These are phyloP conservation scores for Carlito syrichta DNA, from an alignment of 2,113 vertebrate genomes.

Conservation along the genomic window DNA sequence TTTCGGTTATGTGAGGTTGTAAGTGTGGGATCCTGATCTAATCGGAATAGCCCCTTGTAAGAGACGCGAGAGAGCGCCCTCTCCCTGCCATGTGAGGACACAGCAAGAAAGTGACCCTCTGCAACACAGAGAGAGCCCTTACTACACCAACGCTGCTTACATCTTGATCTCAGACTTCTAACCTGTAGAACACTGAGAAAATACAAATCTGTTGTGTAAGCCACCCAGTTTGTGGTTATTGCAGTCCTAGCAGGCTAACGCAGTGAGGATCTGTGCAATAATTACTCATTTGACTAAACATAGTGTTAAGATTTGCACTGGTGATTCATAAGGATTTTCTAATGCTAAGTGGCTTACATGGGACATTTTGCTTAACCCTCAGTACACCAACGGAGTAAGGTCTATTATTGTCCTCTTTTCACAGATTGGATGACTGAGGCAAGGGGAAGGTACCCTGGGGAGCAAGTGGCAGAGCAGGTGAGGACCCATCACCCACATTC, in stretches of 20 bases:
- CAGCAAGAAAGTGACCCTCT: neutral
- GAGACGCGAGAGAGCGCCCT: neutral
- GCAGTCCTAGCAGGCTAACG: rapidly evolving
- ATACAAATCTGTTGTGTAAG: rapidly evolving
- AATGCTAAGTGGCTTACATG: rapidly evolving
- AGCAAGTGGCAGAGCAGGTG: rapidly evolving
- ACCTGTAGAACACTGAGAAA: neutral
- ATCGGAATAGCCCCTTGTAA: neutral
- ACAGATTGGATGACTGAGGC: neutral
- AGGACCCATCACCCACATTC: rapidly evolving
- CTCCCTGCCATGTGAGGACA: neutral
- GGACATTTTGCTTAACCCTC: rapidly evolving
- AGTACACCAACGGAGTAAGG: rapidly evolving
- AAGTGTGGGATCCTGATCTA: neutral
- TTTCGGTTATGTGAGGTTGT: neutral
- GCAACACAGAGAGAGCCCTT: neutral
- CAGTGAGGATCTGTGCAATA: rapidly evolving
- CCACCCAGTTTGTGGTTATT: rapidly evolving
- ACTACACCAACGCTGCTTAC: neutral
- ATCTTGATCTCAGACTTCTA: neutral
- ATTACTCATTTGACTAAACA: rapidly evolving
- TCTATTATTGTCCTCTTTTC: rapidly evolving
- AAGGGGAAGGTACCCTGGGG: rapidly evolving
- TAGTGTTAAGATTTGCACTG: rapidly evolving
- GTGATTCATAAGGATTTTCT: rapidly evolving